Conservation (phyloP, 2,888 invertebrate genomes). For the Trichogramma dendrolimi region DNA sequence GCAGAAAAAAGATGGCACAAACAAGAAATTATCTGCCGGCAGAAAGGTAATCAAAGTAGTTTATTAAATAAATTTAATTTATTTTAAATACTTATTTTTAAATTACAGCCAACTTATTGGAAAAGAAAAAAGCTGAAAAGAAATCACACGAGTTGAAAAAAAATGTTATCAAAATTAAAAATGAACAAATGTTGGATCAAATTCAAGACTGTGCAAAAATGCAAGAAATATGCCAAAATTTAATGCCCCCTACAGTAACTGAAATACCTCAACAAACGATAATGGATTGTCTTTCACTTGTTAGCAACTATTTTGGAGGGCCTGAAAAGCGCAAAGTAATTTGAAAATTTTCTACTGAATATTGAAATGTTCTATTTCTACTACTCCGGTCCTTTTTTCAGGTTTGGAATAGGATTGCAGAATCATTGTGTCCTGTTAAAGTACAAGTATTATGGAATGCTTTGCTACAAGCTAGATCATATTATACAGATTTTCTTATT, state of each 20-base stretch:
- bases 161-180: slow-evolving; percentile 38
- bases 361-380: slow-evolving; percentile 5
- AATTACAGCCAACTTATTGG: slow-evolving; percentile 34
- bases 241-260: slow-evolving; percentile 39
- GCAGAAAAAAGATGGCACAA: slow-evolving; percentile 37
- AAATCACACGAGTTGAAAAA: slow-evolving; percentile 32
- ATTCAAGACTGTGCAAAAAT: slow-evolving; percentile 40
- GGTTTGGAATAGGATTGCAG: slow-evolving; percentile 39
- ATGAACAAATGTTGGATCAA: slow-evolving; percentile 36
- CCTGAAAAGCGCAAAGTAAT: slow-evolving; percentile 40
- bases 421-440: slow-evolving; percentile 36
- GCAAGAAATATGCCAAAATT: slow-evolving; percentile 39
- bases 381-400: slow-evolving; percentile 25
- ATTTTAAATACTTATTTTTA: slow-evolving; percentile 5
- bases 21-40: slow-evolving; percentile 36
- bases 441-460: slow-evolving; percentile 40
- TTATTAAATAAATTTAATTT: slow-evolving; percentile 2
- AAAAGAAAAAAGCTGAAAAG: slow-evolving; percentile 32
- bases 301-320: slow-evolving; percentile 37
- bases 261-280: slow-evolving; percentile 37
- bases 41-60: slow-evolving; percentile 37
- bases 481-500: slow-evolving; percentile 38
- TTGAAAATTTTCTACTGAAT: background rate
- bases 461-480: slow-evolving; percentile 36
- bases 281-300: slow-evolving; percentile 36